These are phyloP conservation scores for Lottia gigantea DNA, from an alignment of 2,888 invertebrate genomes.

Conservation along the genomic window DNA sequence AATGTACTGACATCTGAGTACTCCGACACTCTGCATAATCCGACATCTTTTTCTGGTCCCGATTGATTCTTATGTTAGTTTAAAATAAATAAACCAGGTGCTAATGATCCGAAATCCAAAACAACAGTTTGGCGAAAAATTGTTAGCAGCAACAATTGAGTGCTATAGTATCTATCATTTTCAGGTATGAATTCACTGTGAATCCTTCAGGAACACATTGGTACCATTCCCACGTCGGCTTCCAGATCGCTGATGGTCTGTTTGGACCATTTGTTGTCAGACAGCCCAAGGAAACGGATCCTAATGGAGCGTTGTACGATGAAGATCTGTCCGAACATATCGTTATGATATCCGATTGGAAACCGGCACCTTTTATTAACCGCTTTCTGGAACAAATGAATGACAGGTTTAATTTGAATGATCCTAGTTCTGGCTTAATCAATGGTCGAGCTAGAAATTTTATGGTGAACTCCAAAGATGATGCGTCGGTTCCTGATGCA, in stretches of 20 bases:
- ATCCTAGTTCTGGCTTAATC: conserved; percentile 27
- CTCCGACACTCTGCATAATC: too few relatives aligned
- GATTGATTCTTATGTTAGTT: too few relatives aligned
- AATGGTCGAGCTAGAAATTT: conserved; percentile 36
- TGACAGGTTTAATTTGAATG: conserved; percentile 15
- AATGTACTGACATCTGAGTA: too few relatives aligned
- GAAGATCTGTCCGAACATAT: conserved; percentile 89
- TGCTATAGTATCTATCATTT: neutral
- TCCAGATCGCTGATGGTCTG: conserved; percentile 46
- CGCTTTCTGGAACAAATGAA: conserved; percentile 64
- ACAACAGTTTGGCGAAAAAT: too few relatives aligned
- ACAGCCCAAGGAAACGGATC: conserved; percentile 27
- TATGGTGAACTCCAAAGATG: conserved; percentile 26
- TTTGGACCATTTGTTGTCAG: conserved; percentile 46
- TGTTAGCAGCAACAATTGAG: too few relatives aligned
- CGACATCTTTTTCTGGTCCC: too few relatives aligned
- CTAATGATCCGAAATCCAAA: too few relatives aligned
- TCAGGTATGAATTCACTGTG: conserved; percentile 43
- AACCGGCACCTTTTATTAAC: conserved; percentile 83
- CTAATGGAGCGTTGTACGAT: conserved; percentile 76
- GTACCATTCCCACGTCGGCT: conserved; percentile 51
- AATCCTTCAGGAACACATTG: conserved; percentile 49
- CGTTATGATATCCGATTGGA: conserved; percentile 86
- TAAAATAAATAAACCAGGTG: too few relatives aligned
- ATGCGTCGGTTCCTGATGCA: conserved; percentile 21